Evolutionary conservation across 2,888 invertebrate species (phyloP), one percentile per base, ranked within the genome.

Genomic region (Lasioglossum calceatum): DNA sequence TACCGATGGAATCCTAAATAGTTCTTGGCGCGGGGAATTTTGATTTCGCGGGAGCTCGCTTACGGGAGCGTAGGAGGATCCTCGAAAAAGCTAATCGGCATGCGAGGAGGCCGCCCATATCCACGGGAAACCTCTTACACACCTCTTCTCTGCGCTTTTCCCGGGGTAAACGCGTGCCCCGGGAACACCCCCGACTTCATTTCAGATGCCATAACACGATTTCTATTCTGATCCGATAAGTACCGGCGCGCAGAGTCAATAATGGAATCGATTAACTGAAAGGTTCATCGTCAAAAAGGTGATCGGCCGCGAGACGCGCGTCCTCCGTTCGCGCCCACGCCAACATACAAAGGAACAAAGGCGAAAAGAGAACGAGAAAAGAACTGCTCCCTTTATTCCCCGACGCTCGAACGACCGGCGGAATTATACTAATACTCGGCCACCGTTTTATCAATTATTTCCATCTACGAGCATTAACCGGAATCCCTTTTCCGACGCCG

Each of bases 241-340:
- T 77, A 89, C 71, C 70, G n/a, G 78, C 54, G 81, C 47, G 79
- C 84, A 32, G 73, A 84, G 67, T 73, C 82, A 81, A 86, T 84
- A 86, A 87, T 83, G 85, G 86, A 87, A 89, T 88, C 86, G 82
- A 85, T 79, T 88, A 82, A 87, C 76, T 81, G 79, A 75, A 67
- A 79, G 81, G 82, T 84, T 89, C 82, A 79, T 90, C 86, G 90
- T 36, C 58, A 39, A 81, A 80, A 82, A 87, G 80, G 74, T 82
- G 83, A 88, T 88, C 83, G 81, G 23, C 71, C 42, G 64, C 67
- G 81, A 80, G 74, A 74, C 73, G 64, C 82, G 3, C n/a, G 44
- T 67, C 54, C 70, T 36, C n/a, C 39, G 36, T 27, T 84, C 77
- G 8, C 58, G 27, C 16, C 39, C 76, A 4, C 58, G 27, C 23